Percentiles rank a stretch among this genome's conserved stretches.
Evolutionary conservation across 2,888 invertebrate genomes (phyloP).

Genomic region (Conchocele bisecta): DNA sequence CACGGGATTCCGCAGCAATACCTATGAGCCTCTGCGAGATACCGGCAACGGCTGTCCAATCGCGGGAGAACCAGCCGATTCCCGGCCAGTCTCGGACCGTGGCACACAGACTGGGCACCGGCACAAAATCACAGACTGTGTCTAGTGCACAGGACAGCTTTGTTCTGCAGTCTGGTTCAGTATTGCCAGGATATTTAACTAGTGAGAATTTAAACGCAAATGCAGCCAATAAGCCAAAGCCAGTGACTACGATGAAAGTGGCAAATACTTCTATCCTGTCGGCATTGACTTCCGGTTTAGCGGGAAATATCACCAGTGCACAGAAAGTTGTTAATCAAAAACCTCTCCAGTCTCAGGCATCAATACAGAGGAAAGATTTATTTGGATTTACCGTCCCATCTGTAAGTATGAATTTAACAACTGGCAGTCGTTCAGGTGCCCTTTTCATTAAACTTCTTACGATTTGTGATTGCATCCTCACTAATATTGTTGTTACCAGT

Average conservation of each 20-base stretch:
- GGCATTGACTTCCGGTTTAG: slow-evolving; percentile 41
- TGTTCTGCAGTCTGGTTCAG: slow-evolving; percentile 19
- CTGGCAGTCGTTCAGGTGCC: no score
- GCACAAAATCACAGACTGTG: not conserved
- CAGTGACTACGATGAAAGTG: not conserved
- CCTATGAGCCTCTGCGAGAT: no score
- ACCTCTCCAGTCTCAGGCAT: not conserved
- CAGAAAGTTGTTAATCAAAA: not conserved
- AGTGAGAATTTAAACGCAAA: no score
- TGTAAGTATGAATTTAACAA: slow-evolving; percentile 44
- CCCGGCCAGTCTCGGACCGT: no score
- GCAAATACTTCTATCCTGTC: slow-evolving; percentile 44
- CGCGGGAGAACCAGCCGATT: no score
- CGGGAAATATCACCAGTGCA: slow-evolving; percentile 4
- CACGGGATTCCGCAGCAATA: no score
- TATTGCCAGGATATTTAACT: slow-evolving; percentile 17
- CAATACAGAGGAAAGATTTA: slow-evolving; percentile 48
- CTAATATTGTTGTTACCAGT: no score
- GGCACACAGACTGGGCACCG: not conserved
- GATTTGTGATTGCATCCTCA: no score
- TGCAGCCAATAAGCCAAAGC: slow-evolving; percentile 12
- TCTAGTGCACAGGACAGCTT: no score
- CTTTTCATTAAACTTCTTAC: no score
- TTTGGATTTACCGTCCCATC: slow-evolving; percentile 66
- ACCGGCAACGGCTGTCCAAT: no score